Base-by-base conservation (phyloP, 2,888 invertebrate genomes). In the Pterobdella sp. region DNA sequence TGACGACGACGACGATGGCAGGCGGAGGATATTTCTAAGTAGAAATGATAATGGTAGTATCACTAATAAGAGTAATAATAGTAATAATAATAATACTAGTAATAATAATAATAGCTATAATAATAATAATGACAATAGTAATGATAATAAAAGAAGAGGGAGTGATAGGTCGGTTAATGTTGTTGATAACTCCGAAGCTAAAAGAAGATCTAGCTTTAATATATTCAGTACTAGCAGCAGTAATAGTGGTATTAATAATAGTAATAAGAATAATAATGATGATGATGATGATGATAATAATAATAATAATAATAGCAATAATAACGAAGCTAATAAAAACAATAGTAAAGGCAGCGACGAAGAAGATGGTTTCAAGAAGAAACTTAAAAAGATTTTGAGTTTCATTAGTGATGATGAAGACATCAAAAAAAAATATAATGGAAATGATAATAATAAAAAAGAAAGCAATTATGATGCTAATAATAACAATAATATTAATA, bases 241-340 rank as follows among this genome's bases (percentile, higher is more conserved):
- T 42, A 22, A 42, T 42, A 22, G 22, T 42, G 49, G 49, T 42
- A 42, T 7, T 42, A 42, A 22, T 42, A 22, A 22, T 42, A 22
- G 49, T 56, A 7, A 56, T 56, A n/a, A 56, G 18, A n/a, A 56
- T 56, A n/a, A 56, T 4, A n/a, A 56, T 56, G n/a, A 7, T 56
- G n/a, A 7, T 3, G n/a, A n/a, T 56, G n/a, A n/a, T 56, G 26
- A 56, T 56, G n/a, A 56, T 56, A n/a, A 56, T 56, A 56, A 56
- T 56, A n/a, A 22, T 22, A n/a, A 26, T 56, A 56, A 56, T 4
- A 26, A 56, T 56, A 26, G n/a, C 3, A 26, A n/a, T 4, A 26
- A 56, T 4, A 26, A 56, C 3, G 60, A 56, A 7, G 60, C 18
- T 56, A 3, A 7, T 56, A 22, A 56, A n/a, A n/a, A n/a, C n/a